phyloP scores from a whole-genome alignment of 2,113 vertebrate genomes.

The Sinocyclocheilus anophthalmus region DNA sequence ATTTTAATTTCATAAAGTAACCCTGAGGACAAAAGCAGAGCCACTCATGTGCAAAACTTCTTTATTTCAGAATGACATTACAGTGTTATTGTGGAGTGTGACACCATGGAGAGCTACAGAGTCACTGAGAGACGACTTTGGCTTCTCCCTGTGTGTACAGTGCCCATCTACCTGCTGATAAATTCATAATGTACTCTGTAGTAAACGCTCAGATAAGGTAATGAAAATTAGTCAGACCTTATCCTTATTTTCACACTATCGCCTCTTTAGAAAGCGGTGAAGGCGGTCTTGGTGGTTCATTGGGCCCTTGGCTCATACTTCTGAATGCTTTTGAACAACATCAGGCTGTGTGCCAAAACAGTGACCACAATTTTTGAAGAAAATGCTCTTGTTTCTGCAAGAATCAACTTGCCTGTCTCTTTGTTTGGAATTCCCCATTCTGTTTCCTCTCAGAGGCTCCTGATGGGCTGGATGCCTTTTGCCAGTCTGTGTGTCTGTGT shows the following conservation, averaged over 20 bases:
- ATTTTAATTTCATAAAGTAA: conserved; percentile 79
- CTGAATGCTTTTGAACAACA: background rate
- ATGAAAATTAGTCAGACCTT: conserved; percentile 42
- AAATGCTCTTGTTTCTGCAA: conserved; percentile 49
- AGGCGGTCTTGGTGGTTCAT: background rate
- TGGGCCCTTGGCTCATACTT: background rate
- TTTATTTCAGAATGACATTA: conserved; percentile 65
- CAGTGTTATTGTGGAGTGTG: conserved; percentile 60
- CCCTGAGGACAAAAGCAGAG: conserved; percentile 68
- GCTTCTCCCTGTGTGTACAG: conserved; percentile 51
- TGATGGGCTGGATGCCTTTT: conserved; percentile 48
- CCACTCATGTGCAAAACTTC: conserved; percentile 62
- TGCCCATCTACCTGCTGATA: conserved; percentile 45
- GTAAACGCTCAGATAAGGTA: conserved; percentile 45
- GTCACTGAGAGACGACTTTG: conserved; percentile 46
- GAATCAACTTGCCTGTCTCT: conserved; percentile 56
- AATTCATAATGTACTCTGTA: conserved; percentile 42
- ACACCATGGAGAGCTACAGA: conserved; percentile 59
- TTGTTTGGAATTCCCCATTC: conserved; percentile 55
- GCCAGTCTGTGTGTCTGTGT: conserved; percentile 50
- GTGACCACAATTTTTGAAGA: conserved; percentile 52
- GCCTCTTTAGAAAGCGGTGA: background rate
- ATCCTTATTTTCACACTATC: conserved; percentile 29
- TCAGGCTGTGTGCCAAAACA: conserved; percentile 23
- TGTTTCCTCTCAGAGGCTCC: conserved; percentile 41